These are phyloP conservation scores for Chamaetylas fuelleborni DNA, from an alignment of 2,113 vertebrate genomes.

Conservation along the genomic window DNA sequence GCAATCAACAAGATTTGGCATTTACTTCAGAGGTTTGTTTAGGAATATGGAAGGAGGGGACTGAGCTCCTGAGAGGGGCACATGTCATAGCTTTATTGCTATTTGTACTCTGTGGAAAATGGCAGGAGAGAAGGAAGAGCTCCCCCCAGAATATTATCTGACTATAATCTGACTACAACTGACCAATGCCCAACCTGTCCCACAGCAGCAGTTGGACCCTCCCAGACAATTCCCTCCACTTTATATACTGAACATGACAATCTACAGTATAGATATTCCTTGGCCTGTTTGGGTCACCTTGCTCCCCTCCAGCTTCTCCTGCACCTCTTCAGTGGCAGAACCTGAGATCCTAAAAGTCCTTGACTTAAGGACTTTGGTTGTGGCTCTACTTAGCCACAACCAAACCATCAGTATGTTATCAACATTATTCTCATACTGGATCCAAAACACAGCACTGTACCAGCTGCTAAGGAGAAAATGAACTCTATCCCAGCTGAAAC, in stretches of 20 bases:
- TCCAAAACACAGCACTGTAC: not conserved
- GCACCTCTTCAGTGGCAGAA: not conserved
- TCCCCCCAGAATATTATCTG: not conserved
- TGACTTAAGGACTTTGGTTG: not conserved
- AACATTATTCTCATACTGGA: not conserved
- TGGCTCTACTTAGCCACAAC: not conserved
- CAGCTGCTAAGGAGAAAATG: not conserved
- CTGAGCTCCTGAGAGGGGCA: not conserved
- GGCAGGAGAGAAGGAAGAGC: not conserved
- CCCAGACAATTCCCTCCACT: not conserved
- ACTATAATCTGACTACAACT: not conserved
- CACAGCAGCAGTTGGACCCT: not conserved
- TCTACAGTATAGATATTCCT: accelerated
- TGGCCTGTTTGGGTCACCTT: accelerated
- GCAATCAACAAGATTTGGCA: not conserved
- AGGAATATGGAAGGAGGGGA: not conserved
- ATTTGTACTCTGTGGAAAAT: not conserved
- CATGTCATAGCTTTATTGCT: not conserved
- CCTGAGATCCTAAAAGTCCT: not conserved
- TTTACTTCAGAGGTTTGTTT: not conserved
- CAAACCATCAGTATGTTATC: not conserved
- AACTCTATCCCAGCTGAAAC: not conserved
- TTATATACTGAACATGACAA: not conserved
- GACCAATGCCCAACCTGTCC: not conserved
- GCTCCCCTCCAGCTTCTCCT: accelerated